These are phyloP conservation scores for Nibea coibor DNA, from an alignment of 2,113 vertebrate species.

Conservation along the genomic window DNA sequence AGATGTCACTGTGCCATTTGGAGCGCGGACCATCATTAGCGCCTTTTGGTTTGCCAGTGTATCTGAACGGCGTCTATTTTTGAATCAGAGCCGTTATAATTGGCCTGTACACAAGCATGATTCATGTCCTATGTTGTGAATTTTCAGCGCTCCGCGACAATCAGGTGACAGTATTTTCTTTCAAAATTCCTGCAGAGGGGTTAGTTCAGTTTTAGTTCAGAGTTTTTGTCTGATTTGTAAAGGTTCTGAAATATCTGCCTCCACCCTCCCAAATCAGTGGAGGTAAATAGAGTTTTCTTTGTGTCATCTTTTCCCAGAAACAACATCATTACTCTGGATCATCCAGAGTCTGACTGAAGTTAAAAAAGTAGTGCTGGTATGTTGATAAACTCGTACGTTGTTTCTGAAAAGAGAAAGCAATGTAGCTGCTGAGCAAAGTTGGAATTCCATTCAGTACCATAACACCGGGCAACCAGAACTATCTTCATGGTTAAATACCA, in stretches of 20 bases:
- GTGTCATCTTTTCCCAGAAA: background rate
- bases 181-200: background rate
- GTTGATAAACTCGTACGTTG: background rate
- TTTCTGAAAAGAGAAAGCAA: background rate
- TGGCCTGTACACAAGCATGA: background rate
- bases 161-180: background rate
- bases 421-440: background rate
- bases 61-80: constrained; percentile 4
- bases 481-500: no score
- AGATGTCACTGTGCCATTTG: constrained; percentile 16
- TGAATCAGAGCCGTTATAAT: background rate
- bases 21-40: background rate
- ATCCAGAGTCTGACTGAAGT: background rate
- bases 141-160: background rate
- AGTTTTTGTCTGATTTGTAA: background rate
- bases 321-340: background rate
- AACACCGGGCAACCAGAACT: background rate
- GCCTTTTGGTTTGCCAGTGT: background rate
- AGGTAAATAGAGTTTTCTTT: background rate
- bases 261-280: background rate
- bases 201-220: background rate
- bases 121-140: background rate
- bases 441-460: background rate
- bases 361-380: background rate
- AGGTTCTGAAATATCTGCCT: background rate